Percentiles rank a stretch among this genome's conserved stretches.
Evolutionary conservation across 2,797 vertebrate species (phyloP).

Genomic region (Bovichtus variegatus): DNA sequence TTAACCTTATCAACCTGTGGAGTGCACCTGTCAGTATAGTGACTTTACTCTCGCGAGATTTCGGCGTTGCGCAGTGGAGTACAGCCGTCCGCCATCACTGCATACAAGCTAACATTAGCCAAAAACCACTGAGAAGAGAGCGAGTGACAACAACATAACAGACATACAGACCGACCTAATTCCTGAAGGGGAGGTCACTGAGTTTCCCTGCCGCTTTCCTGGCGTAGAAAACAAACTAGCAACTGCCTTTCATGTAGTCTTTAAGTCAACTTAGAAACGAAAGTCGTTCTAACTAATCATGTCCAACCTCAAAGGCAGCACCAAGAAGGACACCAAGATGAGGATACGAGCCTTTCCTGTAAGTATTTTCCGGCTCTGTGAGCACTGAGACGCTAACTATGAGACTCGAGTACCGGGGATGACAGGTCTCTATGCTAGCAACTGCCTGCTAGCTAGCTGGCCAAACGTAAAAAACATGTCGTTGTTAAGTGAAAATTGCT

Average conservation of each 20-base stretch:
- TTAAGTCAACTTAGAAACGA: slow-evolving; percentile 79
- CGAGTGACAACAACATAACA: slow-evolving; percentile 76
- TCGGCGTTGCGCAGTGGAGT: slow-evolving; percentile 89
- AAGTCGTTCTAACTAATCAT: slow-evolving; percentile 86
- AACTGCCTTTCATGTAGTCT: slow-evolving; percentile 80
- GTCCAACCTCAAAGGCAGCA: slow-evolving; percentile 95
- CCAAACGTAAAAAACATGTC: slow-evolving; percentile 47
- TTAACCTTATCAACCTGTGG: slow-evolving; percentile 61
- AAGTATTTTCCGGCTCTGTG: slow-evolving; percentile 78
- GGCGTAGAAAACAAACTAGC: slow-evolving; percentile 64
- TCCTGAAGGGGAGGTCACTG: slow-evolving; percentile 71
- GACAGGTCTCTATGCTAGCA: slow-evolving; percentile 58
- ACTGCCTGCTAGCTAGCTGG: slow-evolving; percentile 53
- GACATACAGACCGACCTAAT: slow-evolving; percentile 63
- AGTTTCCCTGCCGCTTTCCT: slow-evolving; percentile 64
- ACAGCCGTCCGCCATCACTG: slow-evolving; percentile 92
- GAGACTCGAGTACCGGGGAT: slow-evolving; percentile 70
- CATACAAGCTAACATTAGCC: slow-evolving; percentile 79
- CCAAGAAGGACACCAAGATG: slow-evolving; percentile 99
- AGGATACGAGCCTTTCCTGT: slow-evolving; percentile 98
- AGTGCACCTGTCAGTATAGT: slow-evolving; percentile 65
- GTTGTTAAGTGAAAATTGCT: slow-evolving; percentile 30
- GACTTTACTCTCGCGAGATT: slow-evolving; percentile 74
- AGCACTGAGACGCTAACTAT: slow-evolving; percentile 44
- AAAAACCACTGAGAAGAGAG: slow-evolving; percentile 72